A percentile compares a stretch with the other conserved stretches of the same genome.
Conservation (phyloP, 2,888 invertebrate species). For the Drosophila mettleri region DNA sequence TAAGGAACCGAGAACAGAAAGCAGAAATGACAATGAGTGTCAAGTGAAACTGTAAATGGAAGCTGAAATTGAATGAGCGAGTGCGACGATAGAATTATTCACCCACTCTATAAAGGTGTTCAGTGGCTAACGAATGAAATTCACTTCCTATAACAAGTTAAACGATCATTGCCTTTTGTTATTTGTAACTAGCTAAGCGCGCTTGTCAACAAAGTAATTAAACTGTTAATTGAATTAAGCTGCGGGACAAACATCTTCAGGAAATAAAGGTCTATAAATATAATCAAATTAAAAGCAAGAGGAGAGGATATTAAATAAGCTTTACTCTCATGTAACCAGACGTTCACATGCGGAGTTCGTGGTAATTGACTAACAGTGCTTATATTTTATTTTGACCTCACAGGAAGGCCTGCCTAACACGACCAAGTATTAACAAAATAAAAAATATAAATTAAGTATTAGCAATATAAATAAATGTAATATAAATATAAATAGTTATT, state of each 20-base stretch:
- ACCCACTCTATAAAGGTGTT: not conserved
- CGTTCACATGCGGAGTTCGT: not conserved
- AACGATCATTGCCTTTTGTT: slow-evolving; percentile 54
- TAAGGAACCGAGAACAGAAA: not conserved
- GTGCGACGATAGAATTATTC: slow-evolving; percentile 4
- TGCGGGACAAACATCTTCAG: not conserved
- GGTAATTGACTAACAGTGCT: not conserved
- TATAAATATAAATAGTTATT: no score
- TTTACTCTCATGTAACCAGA: not conserved
- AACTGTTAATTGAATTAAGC: slow-evolving; percentile 59
- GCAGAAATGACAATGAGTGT: not conserved
- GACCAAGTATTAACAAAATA: not conserved
- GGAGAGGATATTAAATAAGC: not conserved
- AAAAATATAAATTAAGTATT: no score
- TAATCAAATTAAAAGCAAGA: not conserved
- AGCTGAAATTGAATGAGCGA: not conserved
- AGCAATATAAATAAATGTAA: no score
- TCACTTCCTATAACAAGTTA: slow-evolving; percentile 16
- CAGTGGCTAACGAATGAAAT: not conserved
- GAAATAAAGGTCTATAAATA: not conserved
- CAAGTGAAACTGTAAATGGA: not conserved
- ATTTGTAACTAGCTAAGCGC: not conserved
- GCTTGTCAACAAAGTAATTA: slow-evolving; percentile 63
- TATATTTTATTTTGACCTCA: not conserved
- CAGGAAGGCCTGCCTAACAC: not conserved